These are phyloP conservation scores for Pogonomyrmex californicus DNA, from an alignment of 1,140 invertebrate genomes.

Conservation along the genomic window DNA sequence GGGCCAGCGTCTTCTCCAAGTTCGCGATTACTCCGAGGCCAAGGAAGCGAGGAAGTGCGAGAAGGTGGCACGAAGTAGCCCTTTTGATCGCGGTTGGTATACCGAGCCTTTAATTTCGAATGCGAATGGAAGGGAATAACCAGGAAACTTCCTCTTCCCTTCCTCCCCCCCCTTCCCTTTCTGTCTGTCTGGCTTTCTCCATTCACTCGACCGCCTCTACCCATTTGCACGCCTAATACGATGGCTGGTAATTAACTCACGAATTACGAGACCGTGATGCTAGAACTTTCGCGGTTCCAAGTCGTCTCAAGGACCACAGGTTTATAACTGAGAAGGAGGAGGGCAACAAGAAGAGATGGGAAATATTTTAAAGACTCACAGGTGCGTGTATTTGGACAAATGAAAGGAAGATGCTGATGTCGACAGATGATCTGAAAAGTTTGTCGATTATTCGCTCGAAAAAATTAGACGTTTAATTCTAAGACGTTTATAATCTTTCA, in stretches of 20 bases:
- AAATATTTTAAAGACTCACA: conserved; percentile 27
- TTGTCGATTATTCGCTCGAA: conserved; percentile 1
- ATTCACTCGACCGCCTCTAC: conserved; percentile 8
- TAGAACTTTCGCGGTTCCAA: conserved; percentile 41
- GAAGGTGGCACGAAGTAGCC: neutral
- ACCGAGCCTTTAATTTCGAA: conserved; percentile 52
- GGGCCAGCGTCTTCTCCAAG: conserved; percentile 10
- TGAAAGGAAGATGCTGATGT: neutral
- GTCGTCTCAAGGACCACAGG: conserved; percentile 41
- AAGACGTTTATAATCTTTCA: neutral
- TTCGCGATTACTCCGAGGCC: conserved; percentile 37
- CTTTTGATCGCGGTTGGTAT: conserved; percentile 42
- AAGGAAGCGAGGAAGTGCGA: neutral
- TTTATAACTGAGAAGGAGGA: conserved; percentile 29
- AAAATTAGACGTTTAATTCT: neutral
- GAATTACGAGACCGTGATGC: conserved; percentile 54
- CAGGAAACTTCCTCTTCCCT: neutral
- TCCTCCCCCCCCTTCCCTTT: neutral
- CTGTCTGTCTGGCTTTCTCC: conserved; percentile 1
- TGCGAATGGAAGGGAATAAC: conserved; percentile 36
- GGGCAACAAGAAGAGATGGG: neutral
- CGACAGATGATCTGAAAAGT: neutral
- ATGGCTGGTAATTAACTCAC: conserved; percentile 66
- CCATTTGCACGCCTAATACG: conserved; percentile 49
- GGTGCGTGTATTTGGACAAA: conserved; percentile 16